A percentile compares a stretch with the other conserved stretches of the same genome.
These are phyloP conservation scores for Parnassius apollo DNA, from an alignment of 2,888 invertebrate species.

Conservation along the genomic window DNA sequence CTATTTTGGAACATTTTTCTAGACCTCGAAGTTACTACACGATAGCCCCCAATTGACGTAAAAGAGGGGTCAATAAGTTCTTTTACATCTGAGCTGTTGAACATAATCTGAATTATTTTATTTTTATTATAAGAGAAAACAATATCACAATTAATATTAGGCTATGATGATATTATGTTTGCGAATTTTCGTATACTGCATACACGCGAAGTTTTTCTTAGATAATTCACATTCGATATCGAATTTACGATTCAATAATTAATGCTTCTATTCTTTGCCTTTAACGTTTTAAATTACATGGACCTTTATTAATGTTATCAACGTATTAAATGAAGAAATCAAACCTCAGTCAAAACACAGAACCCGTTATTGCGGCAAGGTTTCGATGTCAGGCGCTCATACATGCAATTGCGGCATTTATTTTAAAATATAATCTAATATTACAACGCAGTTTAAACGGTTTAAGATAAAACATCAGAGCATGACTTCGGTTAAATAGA, in stretches of 20 bases:
- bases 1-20: slow-evolving; percentile 14
- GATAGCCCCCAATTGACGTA: slow-evolving; percentile 25
- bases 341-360: slow-evolving; percentile 24
- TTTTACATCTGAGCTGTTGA: slow-evolving; percentile 9
- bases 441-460: slow-evolving; percentile 26
- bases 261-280: not conserved
- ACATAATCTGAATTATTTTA: slow-evolving; percentile 7
- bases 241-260: not conserved
- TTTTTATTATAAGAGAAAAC: slow-evolving; percentile 7
- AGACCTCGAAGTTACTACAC: not conserved
- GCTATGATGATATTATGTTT: not conserved
- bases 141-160: slow-evolving; percentile 14
- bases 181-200: not conserved
- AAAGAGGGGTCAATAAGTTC: slow-evolving; percentile 20
- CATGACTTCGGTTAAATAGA: slow-evolving; percentile 35
- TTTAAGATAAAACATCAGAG: slow-evolving; percentile 32
- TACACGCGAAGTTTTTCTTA: not conserved
- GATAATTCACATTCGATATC: not conserved
- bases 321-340: slow-evolving; percentile 12
- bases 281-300: slow-evolving; percentile 12
- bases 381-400: slow-evolving; percentile 32
- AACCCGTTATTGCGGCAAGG: slow-evolving; percentile 32
- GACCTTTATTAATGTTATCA: slow-evolving; percentile 9
- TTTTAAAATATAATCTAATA: slow-evolving; percentile 22
- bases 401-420: slow-evolving; percentile 21